Base-by-base conservation (phyloP, 2,888 invertebrate genomes). In the Polyommatus icarus region DNA sequence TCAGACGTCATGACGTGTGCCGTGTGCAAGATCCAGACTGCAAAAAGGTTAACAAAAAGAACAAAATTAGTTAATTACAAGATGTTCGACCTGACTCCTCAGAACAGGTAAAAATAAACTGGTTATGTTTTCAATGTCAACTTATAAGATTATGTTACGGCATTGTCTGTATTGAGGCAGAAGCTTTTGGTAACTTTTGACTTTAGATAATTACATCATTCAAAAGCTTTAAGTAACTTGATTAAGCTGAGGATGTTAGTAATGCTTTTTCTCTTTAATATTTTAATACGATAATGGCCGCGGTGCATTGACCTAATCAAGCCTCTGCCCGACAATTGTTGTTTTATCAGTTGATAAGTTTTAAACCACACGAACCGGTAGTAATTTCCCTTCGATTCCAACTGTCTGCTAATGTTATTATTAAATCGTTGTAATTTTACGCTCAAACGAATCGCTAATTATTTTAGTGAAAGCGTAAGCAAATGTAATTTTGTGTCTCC, bases 391-490 rank as follows among this genome's bases (percentile, higher is more conserved):
- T 15, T 73, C 46, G 46, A 50, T 46, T 73, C 20, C 40, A 24
- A 46, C 50, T 46, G 24, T 46, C 24, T 78, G 79, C 79, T 79
- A 80, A 81, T 81, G 73, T 73, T 78, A 77, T 78, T 79, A 79
- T 77, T 79, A 78, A 78, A 77, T 79, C 81, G 82, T 79, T 80
- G 82, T 81, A 82, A 83, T 84, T 85, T 82, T 80, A 82, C 80
- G 83, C 83, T 80, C 79, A 84, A 85, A 84, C 85, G 84, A 83
- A 80, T 80, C 82, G 83, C 83, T 84, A 82, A 85, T 84, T 84
- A 76, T 76, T 76, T 76, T 71, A 76, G 79, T 78, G 78, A 79
- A 79, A 79, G 79, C 77, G 71, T 54, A 32, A 29, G 67, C 67
- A 75, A 75, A 75, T 75, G 75, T 75, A 75, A 54, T 54, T 75